Base-by-base conservation (phyloP, 2,113 vertebrate species). In the Centropus bengalensis region DNA sequence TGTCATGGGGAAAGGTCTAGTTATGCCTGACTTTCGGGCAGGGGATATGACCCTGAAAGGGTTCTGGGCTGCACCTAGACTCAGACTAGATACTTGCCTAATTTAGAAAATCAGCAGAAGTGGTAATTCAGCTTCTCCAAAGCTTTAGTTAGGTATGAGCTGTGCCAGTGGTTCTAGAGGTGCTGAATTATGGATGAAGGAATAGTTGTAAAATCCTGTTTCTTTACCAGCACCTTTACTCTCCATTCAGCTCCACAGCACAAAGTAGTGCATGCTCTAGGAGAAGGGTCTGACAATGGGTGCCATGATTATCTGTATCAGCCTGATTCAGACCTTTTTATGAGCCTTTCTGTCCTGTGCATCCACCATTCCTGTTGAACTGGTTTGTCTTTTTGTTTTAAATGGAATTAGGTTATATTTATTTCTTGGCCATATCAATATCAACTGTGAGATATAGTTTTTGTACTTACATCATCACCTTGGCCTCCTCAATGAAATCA, bases 401-500 rank as follows among this genome's bases (percentile, higher is more conserved):
- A 86, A 70, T 51, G 5, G 8, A 83, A 80, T 69, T 49, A 54
- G 3, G 10, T 62, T 66, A 6, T 45, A 38, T 20, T 40, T 60
- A 28, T 70, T 86, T 84, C 30, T 63, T 14, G 22, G 70, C 36
- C 64, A 49, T 38, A 45, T 66, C 58, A 36, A 18, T 38, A 13
- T 30, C 63, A 75, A 32, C 55, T 32, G 28, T 63, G 36, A 63
- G 36, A 19, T 40, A 82, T 4, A 81, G n/a, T 12, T 70, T 89
- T 67, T 55, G 36, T 71, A 97, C 98, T 98, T 88, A 98, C 98
- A 86, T 98, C 98, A 98, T 98, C 92, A 98, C 93, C 94, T 98
- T 98, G 59, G 98, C 98, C 82, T 98, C 98, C 84, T 98, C 98
- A 3, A 98, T 97, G 94, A 98, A 98, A 74, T 98, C 98, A 20